Percentiles rank a stretch among this genome's conserved stretches.
Evolutionary conservation across 2,888 invertebrate genomes (phyloP).

Genomic region (Drymonia ruficornis): DNA sequence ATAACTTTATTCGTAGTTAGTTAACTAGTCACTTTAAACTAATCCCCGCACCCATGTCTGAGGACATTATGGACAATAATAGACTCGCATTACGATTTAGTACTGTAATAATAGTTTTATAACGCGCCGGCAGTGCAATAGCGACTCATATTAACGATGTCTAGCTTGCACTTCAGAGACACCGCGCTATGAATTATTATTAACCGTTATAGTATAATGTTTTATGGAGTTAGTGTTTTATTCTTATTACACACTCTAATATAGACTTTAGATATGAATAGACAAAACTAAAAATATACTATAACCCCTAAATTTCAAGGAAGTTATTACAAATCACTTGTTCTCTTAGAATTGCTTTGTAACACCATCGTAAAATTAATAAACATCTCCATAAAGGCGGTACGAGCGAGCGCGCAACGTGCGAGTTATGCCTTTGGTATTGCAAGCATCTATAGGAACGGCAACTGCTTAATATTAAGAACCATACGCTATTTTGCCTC

Average conservation of each 20-base stretch:
- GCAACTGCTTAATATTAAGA: too few species aligned
- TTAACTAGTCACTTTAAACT: neutral
- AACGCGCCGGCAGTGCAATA: constrained; percentile 25
- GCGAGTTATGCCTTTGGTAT: too few species aligned
- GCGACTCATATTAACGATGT: constrained; percentile 34
- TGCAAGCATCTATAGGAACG: too few species aligned
- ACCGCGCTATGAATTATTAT: neutral
- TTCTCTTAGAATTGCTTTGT: too few species aligned
- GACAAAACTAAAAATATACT: too few species aligned
- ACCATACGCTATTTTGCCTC: too few species aligned
- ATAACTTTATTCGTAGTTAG: neutral
- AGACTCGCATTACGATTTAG: constrained; percentile 36
- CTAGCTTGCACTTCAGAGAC: constrained; percentile 15
- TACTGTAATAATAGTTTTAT: constrained; percentile 28
- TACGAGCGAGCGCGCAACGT: too few species aligned
- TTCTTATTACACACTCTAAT: neutral
- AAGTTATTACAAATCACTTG: too few species aligned
- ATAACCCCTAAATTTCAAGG: too few species aligned
- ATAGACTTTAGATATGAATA: too few species aligned
- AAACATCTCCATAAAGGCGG: too few species aligned
- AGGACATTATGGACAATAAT: constrained; percentile 19
- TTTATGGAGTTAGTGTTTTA: neutral
- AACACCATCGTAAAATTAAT: too few species aligned
- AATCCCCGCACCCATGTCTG: neutral
- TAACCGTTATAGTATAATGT: neutral